Evolutionary conservation across 2,888 invertebrate species (phyloP).

Genomic region (Atherix ibis): DNA sequence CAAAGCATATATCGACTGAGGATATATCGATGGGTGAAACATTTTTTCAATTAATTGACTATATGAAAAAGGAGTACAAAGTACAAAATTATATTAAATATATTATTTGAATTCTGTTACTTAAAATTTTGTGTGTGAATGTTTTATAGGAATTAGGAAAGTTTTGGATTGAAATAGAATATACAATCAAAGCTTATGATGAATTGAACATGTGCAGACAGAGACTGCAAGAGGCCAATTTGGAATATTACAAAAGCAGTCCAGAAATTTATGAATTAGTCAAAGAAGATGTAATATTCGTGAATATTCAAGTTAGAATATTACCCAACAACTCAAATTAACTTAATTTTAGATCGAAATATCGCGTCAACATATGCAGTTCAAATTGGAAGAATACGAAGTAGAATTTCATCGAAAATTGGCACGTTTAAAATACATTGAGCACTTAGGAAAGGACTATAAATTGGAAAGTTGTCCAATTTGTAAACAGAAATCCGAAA

Average conservation of each 20-base stretch:
- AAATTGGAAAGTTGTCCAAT: slow-evolving; percentile 50
- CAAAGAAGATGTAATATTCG: slow-evolving; percentile 16
- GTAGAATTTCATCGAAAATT: slow-evolving; percentile 19
- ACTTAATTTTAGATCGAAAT: not conserved
- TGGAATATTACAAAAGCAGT: no score
- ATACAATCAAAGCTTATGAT: slow-evolving; percentile 42
- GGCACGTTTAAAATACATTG: slow-evolving; percentile 50
- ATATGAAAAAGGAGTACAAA: slow-evolving; percentile 48
- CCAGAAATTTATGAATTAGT: slow-evolving; percentile 15
- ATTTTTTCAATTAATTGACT: slow-evolving; percentile 41
- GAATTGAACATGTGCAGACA: slow-evolving; percentile 57
- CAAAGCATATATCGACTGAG: slow-evolving; percentile 21
- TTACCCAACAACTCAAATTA: no score
- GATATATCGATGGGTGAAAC: slow-evolving; percentile 34
- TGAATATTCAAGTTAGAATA: not conserved
- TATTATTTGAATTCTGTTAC: not conserved
- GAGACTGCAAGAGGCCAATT: slow-evolving; percentile 35
- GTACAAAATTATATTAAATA: slow-evolving; percentile 17
- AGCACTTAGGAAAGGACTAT: slow-evolving; percentile 40
- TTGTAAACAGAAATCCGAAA: slow-evolving; percentile 42
- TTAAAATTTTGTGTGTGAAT: not conserved
- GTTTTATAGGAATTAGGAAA: slow-evolving; percentile 20
- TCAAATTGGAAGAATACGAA: slow-evolving; percentile 18
- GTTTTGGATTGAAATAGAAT: slow-evolving; percentile 31
- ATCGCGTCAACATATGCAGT: not conserved